Conservation (phyloP, 2,888 invertebrate genomes). For the Euspilapteryx auroguttella region DNA sequence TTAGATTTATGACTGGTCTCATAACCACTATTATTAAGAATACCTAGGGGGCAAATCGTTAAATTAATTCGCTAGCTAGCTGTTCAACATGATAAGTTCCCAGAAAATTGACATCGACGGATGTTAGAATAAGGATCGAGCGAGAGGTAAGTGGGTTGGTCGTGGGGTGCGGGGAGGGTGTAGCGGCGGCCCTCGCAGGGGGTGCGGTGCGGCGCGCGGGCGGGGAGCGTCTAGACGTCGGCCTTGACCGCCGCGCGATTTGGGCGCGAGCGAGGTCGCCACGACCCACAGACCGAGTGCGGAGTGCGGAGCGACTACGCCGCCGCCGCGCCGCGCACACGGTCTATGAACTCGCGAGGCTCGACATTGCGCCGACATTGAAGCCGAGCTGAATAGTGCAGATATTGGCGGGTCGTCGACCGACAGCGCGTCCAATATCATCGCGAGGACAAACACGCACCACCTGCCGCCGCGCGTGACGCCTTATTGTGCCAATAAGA, state of each 20-base stretch:
- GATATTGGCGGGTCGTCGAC: constrained; percentile 53
- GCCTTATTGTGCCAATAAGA: constrained; percentile 23
- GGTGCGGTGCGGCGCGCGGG: constrained; percentile 11
- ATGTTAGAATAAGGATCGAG: too few species aligned
- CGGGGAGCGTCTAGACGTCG: constrained; percentile 46
- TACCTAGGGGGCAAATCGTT: too few species aligned
- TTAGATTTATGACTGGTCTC: too few species aligned
- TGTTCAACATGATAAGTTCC: too few species aligned
- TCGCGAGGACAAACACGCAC: constrained; percentile 38
- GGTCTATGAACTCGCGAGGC: constrained; percentile 49
- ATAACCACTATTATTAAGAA: too few species aligned
- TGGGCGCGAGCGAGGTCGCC: constrained; percentile 47
- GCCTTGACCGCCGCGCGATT: constrained; percentile 54
- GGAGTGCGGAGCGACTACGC: constrained; percentile 30
- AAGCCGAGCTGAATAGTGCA: constrained; percentile 50
- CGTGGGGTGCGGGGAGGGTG: constrained; percentile 11
- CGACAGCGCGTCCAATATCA: constrained; percentile 49
- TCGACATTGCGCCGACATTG: constrained; percentile 57
- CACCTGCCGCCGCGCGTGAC: constrained; percentile 29
- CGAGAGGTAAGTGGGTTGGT: constrained; percentile 11
- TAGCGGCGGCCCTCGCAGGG: constrained; percentile 9
- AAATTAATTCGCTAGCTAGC: too few species aligned
- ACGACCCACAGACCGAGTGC: constrained; percentile 44
- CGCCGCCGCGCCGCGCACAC: constrained; percentile 27
- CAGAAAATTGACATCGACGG: too few species aligned